Conservation (phyloP, 2,888 invertebrate genomes). For the Ichneumon xanthorius region DNA sequence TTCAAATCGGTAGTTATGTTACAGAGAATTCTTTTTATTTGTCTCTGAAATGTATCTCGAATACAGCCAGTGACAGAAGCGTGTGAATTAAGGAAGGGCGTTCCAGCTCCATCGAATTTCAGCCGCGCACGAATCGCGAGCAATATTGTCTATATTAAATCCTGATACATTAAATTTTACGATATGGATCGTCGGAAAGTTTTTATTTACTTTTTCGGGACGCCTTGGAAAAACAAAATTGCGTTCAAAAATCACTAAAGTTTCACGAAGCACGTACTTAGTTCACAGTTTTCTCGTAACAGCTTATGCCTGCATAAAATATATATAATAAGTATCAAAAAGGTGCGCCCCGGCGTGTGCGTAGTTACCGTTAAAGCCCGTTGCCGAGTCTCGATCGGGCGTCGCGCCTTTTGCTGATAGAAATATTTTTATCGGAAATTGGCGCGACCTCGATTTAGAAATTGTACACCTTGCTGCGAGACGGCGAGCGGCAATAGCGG, state of each 20-base stretch:
- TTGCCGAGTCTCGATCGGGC: conserved; percentile 13
- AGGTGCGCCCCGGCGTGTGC: neutral
- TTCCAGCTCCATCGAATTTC: neutral
- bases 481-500: conserved; percentile 32
- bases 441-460: conserved; percentile 53
- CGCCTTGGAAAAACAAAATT: neutral
- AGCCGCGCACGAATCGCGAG: neutral
- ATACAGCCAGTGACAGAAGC: neutral
- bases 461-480: conserved; percentile 53
- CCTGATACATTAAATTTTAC: neutral
- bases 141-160: neutral
- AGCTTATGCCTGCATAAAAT: neutral
- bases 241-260: neutral
- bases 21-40: no score
- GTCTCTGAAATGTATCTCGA: neutral
- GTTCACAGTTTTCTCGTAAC: neutral
- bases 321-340: neutral
- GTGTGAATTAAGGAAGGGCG: neutral
- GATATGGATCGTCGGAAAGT: neutral
- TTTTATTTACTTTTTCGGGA: neutral
- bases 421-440: conserved; percentile 70
- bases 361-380: conserved; percentile 21
- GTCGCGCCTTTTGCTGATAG: conserved; percentile 48
- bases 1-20: no score
- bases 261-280: neutral